Conservation (phyloP, 2,888 invertebrate genomes). For the Phymatocera aterrima region DNA sequence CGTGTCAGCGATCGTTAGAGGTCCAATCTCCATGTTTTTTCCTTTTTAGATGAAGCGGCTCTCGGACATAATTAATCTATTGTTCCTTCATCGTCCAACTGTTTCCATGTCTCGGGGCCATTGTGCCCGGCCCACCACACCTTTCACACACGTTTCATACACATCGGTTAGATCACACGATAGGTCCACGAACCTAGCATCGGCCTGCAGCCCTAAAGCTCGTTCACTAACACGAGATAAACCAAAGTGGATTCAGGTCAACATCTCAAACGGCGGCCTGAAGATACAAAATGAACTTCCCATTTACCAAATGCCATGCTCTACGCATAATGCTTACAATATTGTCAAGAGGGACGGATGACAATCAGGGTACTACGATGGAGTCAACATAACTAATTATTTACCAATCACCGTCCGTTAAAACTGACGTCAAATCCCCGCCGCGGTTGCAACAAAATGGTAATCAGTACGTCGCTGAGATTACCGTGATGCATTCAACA, state of each 20-base stretch:
- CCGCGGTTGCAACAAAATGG: constrained; percentile 23
- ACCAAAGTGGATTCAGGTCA: constrained; percentile 24
- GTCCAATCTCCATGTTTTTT: constrained; percentile 22
- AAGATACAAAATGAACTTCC: constrained; percentile 16
- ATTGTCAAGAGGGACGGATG: background rate
- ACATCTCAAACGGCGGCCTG: constrained; percentile 18
- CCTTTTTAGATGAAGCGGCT: constrained; percentile 3
- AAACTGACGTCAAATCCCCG: background rate
- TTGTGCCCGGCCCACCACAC: constrained; percentile 31
- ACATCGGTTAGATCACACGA: constrained; percentile 18
- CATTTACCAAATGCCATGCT: background rate
- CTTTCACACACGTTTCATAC: constrained; percentile 36
- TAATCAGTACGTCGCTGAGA: constrained; percentile 17
- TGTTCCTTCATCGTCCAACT: constrained; percentile 41
- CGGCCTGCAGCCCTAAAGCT: constrained; percentile 13
- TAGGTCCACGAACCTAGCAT: constrained; percentile 34
- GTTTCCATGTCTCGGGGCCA: constrained; percentile 37
- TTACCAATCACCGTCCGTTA: constrained; percentile 31
- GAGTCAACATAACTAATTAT: constrained; percentile 1
- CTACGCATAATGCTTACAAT: background rate
- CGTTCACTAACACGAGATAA: constrained; percentile 12
- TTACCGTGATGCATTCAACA: constrained; percentile 7
- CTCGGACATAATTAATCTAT: constrained; percentile 37
- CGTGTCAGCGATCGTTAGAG: constrained; percentile 34
- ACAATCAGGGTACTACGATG: background rate